Conservation (phyloP, 2,113 vertebrate genomes). For the Halcyon malimbica region DNA sequence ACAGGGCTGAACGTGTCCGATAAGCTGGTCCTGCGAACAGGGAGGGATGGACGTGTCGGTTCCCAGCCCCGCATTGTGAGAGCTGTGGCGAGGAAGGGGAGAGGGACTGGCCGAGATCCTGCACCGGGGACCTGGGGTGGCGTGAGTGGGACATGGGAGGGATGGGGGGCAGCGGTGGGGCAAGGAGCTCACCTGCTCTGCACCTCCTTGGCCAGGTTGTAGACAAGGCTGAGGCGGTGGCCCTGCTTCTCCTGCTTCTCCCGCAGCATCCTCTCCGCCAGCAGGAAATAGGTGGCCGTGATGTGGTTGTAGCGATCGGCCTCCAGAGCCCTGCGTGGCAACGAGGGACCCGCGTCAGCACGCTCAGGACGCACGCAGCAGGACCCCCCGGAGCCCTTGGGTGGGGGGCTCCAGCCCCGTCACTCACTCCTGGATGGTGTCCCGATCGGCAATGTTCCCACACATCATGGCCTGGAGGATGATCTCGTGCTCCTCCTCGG, state of each 20-base stretch:
- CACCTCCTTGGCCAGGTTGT: conserved; percentile 57
- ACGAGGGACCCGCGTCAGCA: rapidly evolving
- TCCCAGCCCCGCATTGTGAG: not conserved
- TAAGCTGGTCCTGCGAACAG: conserved; percentile 44
- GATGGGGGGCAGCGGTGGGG: rapidly evolving
- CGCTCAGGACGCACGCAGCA: rapidly evolving
- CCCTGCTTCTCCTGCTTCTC: conserved; percentile 77
- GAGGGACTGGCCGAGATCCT: rapidly evolving
- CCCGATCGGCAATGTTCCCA: conserved; percentile 73
- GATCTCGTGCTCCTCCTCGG: conserved; percentile 74
- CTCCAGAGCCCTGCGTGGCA: conserved; percentile 69
- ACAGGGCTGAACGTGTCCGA: not conserved
- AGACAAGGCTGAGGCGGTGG: conserved; percentile 25
- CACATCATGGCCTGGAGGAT: conserved; percentile 79
- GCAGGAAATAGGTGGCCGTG: conserved; percentile 80
- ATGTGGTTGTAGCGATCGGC: conserved; percentile 80
- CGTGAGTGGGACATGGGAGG: rapidly evolving
- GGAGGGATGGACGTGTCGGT: not conserved
- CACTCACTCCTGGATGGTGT: conserved; percentile 79
- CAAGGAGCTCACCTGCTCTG: conserved; percentile 53
- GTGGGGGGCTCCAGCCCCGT: rapidly evolving
- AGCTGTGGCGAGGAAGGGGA: not conserved
- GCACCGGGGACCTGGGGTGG: not conserved
- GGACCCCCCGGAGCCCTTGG: not conserved
- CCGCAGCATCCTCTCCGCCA: conserved; percentile 77